phyloP scores from a whole-genome alignment of 2,888 invertebrate species.

The Synergus itoensis region DNA sequence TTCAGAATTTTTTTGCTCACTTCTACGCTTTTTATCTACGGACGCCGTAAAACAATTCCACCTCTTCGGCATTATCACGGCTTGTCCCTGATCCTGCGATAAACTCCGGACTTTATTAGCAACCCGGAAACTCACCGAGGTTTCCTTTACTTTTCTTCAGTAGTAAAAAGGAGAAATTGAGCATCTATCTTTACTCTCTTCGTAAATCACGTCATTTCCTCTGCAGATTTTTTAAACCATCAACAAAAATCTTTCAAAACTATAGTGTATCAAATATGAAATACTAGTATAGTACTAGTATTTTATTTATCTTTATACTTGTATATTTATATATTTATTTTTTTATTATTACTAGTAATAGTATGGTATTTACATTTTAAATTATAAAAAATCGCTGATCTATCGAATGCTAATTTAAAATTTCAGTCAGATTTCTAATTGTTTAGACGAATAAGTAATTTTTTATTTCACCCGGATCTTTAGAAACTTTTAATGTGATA shows the following conservation, averaged over 20 bases:
- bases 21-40: constrained; percentile 13
- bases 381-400: no score
- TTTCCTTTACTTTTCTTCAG: constrained; percentile 26
- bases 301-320: no score
- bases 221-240: neutral
- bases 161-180: neutral
- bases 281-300: no score
- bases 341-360: no score
- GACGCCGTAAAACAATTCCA: constrained; percentile 36
- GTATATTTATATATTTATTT: no score
- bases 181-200: neutral
- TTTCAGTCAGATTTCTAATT: no score
- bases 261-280: neutral
- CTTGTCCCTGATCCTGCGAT: constrained; percentile 24
- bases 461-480: neutral
- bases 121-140: constrained; percentile 9
- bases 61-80: constrained; percentile 32
- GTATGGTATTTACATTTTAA: no score
- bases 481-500: neutral
- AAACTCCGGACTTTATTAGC: constrained; percentile 38
- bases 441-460: no score
- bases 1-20: constrained; percentile 15
- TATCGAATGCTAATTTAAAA: no score
- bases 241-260: neutral
- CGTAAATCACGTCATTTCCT: neutral